A percentile compares a stretch with the other conserved stretches of the same genome.
Conservation (phyloP, 1,140 invertebrate species). For the Octopus bimaculoides region DNA sequence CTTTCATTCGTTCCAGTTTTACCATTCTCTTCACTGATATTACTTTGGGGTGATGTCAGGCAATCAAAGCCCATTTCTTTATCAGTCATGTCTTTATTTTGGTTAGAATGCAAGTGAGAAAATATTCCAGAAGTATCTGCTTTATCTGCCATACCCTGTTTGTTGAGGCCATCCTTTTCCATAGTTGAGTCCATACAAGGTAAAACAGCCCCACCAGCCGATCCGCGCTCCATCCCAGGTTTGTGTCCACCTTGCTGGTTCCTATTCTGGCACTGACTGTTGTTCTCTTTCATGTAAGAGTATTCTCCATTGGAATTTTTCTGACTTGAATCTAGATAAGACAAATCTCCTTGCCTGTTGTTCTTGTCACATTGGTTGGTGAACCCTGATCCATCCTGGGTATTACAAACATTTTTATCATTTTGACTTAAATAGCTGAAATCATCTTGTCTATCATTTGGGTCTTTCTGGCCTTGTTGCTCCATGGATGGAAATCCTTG, state of each 20-base stretch:
- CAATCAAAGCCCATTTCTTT: not conserved
- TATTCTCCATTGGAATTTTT: not conserved
- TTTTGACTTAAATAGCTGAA: not conserved
- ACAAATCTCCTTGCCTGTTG: not conserved
- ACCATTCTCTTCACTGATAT: not conserved
- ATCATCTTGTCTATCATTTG: not conserved
- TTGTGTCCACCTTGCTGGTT: not conserved
- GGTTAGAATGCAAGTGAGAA: not conserved
- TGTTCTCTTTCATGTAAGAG: slow-evolving; percentile 4
- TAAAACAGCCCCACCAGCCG: not conserved
- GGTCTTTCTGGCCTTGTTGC: not conserved
- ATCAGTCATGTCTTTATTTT: not conserved
- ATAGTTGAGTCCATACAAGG: not conserved
- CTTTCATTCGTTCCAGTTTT: not conserved
- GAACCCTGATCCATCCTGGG: not conserved
- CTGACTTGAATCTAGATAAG: not conserved
- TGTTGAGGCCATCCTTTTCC: not conserved
- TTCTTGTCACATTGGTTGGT: not conserved
- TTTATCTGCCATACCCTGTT: not conserved
- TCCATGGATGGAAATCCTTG: not conserved
- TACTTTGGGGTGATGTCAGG: not conserved
- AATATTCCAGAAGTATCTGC: not conserved
- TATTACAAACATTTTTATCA: not conserved
- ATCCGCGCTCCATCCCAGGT: not conserved
- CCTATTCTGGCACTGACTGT: not conserved